Conservation (phyloP, 2,888 invertebrate genomes). For the Strigamia transsilvanica region DNA sequence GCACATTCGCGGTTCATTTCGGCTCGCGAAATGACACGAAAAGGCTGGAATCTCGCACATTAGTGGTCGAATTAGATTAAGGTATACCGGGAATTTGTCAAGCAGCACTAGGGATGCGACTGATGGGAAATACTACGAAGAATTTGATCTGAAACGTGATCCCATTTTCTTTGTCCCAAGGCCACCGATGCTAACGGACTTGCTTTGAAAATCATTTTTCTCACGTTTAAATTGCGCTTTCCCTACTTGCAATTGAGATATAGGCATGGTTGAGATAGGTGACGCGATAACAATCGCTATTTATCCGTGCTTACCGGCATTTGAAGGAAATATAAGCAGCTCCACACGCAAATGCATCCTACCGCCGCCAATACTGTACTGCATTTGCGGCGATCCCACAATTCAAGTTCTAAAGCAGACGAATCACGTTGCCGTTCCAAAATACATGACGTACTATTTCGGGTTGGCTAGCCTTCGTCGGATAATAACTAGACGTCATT, state of each 20-base stretch:
- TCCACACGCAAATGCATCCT: conserved; percentile 38
- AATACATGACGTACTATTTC: not conserved
- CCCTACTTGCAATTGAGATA: conserved; percentile 14
- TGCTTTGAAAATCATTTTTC: conserved; percentile 36
- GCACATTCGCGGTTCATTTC: not conserved
- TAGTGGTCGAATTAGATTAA: not conserved
- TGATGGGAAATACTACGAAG: not conserved
- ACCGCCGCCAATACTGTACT: conserved; percentile 10
- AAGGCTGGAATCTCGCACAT: no score
- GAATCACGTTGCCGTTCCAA: conserved; percentile 3
- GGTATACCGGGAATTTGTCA: not conserved
- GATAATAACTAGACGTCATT: no score
- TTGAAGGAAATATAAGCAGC: not conserved
- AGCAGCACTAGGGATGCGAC: not conserved
- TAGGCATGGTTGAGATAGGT: not conserved
- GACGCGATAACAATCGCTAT: not conserved
- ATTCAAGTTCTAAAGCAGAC: conserved; percentile 36
- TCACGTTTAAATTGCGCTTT: not conserved
- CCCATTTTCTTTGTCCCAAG: conserved; percentile 39
- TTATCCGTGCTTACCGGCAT: conserved; percentile 14
- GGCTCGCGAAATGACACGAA: not conserved
- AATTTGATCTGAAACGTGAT: conserved; percentile 37
- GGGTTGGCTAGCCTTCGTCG: not conserved
- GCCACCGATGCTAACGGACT: conserved; percentile 30
- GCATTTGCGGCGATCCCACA: conserved; percentile 34